Evolutionary conservation across 2,113 vertebrate genomes (phyloP).

Genomic region (Sphaerodactylus townsendi): DNA sequence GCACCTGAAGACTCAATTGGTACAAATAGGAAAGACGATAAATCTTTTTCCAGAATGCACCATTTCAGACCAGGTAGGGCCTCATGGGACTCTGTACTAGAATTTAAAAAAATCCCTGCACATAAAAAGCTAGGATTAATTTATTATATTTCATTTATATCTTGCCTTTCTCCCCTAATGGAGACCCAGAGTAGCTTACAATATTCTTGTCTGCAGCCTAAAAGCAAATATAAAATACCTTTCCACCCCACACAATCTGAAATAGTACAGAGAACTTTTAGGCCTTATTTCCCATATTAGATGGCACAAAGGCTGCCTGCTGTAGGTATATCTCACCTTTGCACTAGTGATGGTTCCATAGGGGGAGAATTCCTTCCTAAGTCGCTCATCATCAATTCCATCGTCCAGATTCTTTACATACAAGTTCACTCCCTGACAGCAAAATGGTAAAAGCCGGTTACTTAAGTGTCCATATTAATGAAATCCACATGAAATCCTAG

Average conservation of each 20-base stretch:
- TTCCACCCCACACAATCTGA: neutral
- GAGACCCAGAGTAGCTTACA: too few species aligned
- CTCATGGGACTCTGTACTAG: neutral
- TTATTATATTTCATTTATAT: too few species aligned
- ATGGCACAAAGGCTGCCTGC: neutral
- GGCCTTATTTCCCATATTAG: neutral
- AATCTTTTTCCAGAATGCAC: neutral
- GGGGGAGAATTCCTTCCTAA: constrained; percentile 93
- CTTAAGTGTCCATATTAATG: neutral
- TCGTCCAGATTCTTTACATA: constrained; percentile 98
- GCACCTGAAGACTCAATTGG: too few species aligned
- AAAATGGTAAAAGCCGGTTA: neutral
- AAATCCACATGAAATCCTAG: neutral
- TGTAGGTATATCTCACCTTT: constrained; percentile 79
- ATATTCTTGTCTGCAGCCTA: too few species aligned
- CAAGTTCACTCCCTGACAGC: constrained; percentile 89
- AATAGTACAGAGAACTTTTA: neutral
- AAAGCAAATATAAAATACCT: neutral
- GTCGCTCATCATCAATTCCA: constrained; percentile 86
- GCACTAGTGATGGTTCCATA: constrained; percentile 96
- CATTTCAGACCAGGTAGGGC: neutral
- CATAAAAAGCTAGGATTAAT: neutral
- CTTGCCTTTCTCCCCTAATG: too few species aligned
- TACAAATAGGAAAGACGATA: neutral
- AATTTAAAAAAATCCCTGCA: neutral